Conservation (phyloP, 2,797 vertebrate species). For the Schizopygopsis pylzovi region DNA sequence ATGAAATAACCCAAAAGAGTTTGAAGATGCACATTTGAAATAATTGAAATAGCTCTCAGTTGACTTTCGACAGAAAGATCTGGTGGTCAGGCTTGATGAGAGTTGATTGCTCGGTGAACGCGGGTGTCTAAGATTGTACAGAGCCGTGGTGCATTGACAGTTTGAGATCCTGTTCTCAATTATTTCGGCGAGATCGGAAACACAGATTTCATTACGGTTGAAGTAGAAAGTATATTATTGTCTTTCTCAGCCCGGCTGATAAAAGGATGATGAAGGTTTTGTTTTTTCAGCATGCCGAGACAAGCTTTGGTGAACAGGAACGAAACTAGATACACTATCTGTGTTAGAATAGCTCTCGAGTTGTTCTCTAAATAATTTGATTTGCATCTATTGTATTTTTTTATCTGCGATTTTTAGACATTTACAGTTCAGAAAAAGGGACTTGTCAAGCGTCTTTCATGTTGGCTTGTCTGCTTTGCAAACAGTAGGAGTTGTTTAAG, state of each 20-base stretch:
- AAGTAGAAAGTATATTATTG: conserved; percentile 44
- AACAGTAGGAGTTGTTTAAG: conserved; percentile 21
- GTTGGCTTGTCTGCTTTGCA: not conserved
- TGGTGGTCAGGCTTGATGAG: conserved; percentile 47
- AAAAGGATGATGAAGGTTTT: conserved; percentile 48
- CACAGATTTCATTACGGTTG: conserved; percentile 54
- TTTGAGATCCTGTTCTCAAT: conserved; percentile 38
- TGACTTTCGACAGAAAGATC: conserved; percentile 17
- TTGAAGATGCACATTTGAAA: conserved; percentile 30
- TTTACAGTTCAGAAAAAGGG: conserved; percentile 15
- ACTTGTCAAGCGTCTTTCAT: conserved; percentile 4
- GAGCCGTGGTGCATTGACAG: conserved; percentile 23
- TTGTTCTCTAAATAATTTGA: conserved; percentile 22
- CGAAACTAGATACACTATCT: conserved; percentile 21
- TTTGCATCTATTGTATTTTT: conserved; percentile 5
- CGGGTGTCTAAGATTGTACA: conserved; percentile 16
- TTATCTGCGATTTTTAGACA: conserved; percentile 4
- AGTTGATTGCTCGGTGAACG: conserved; percentile 47
- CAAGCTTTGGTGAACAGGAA: conserved; percentile 33
- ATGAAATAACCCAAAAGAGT: conserved; percentile 2
- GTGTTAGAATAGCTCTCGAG: conserved; percentile 4
- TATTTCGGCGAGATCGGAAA: conserved; percentile 42
- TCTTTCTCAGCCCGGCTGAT: conserved; percentile 38
- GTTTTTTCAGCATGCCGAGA: conserved; percentile 28
- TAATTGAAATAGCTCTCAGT: conserved; percentile 53